These are phyloP conservation scores for Torymus tubicola DNA, from an alignment of 2,888 invertebrate genomes.

Conservation along the genomic window DNA sequence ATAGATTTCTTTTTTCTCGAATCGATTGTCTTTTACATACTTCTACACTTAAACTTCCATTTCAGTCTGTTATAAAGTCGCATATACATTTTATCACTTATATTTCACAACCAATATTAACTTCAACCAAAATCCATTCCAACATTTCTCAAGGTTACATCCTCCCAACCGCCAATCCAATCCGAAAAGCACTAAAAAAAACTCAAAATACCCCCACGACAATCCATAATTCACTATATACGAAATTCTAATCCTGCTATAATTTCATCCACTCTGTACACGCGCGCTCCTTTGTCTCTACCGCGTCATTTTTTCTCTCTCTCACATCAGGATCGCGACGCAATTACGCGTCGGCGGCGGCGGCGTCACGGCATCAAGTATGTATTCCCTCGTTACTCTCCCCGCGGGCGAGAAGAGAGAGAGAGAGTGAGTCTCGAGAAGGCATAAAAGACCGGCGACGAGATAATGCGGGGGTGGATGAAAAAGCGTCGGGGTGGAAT, in stretches of 20 bases:
- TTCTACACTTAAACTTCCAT: too few species aligned
- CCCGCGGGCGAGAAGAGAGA: slow-evolving; percentile 26
- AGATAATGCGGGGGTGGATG: background rate
- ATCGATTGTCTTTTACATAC: too few species aligned
- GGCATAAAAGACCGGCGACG: background rate
- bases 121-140: too few species aligned
- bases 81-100: too few species aligned
- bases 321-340: slow-evolving; percentile 57
- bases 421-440: background rate
- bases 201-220: too few species aligned
- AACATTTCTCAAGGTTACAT: too few species aligned
- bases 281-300: background rate
- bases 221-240: background rate
- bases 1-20: too few species aligned
- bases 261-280: slow-evolving; percentile 3
- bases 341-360: slow-evolving; percentile 65
- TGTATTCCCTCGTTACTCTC: slow-evolving; percentile 71
- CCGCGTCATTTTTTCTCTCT: slow-evolving; percentile 21
- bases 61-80: too few species aligned
- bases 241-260: slow-evolving; percentile 26
- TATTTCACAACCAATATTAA: too few species aligned
- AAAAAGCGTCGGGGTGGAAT: background rate
- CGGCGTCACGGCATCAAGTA: slow-evolving; percentile 65
- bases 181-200: too few species aligned
- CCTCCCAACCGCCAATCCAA: too few species aligned